Evolutionary conservation across 2,888 invertebrate genomes (phyloP), one percentile per base, ranked within the genome.

Genomic region (Cantharis rufa): DNA sequence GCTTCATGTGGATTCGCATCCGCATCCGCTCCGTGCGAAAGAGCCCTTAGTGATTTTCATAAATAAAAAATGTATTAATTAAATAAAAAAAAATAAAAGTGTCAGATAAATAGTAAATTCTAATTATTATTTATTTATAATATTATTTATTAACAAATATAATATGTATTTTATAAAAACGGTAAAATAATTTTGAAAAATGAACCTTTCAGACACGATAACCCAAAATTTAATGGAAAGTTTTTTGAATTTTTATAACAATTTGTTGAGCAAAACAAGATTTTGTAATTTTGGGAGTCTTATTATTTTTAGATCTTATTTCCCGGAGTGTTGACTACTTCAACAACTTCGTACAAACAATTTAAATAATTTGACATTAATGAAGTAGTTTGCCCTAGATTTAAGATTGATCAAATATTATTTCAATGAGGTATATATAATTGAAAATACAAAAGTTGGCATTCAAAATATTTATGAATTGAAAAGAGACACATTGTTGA

Each of bases 331-430:
- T 66, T 66, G 64, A 66, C 64, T 66, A 64, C 66, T 48, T 71
- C 27, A 62, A 24, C 27, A 69, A 68, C 68, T 69, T 62, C 69
- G 27, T 27, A 24, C 72, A 27, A 27, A 27, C 72, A 69, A 68
- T 69, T 73, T 27, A 68, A 68, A 68, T 73, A 69, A 73, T 73
- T 69, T 68, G 72, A 69, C 68, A 48, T 66, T 62, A 73, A 73
- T 73, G 72, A 68, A 32, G 72, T 68, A 68, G 69, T 69, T 48
- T 61, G 72, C 24, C 69, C 72, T 68, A 73, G 72, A 73, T 73
- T 62, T 48, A 28, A 69, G 72, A 73, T 69, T 73, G 68, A 61
- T 68, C 62, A 68, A 68, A 69, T 68, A 13, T 68, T 73, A 68
- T 73, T 73, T 73, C 62, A 61, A 66, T 66, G 64, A 24, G 64